Conservation (phyloP, 2,888 invertebrate genomes). For the Drosophila fulvimacula region DNA sequence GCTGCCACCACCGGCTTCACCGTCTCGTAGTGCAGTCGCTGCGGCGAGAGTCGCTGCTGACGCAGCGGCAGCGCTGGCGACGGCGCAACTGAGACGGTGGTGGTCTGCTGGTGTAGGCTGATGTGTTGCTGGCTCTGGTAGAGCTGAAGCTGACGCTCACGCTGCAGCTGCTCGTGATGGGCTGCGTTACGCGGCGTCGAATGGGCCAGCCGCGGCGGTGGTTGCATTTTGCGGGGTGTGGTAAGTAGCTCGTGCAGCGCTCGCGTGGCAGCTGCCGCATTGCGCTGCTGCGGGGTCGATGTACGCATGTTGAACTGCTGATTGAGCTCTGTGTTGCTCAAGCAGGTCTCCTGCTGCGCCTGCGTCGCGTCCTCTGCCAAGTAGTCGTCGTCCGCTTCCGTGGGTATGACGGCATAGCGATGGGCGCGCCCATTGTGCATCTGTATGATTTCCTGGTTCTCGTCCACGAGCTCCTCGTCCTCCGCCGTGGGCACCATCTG, state of each 20-base stretch:
- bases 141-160: constrained; percentile 65
- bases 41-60: constrained; percentile 84
- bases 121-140: constrained; percentile 81
- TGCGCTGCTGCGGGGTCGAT: constrained; percentile 82
- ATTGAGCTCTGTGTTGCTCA: constrained; percentile 84
- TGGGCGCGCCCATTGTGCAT: constrained; percentile 85
- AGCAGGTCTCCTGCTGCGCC: constrained; percentile 84
- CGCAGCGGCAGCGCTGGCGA: constrained; percentile 51
- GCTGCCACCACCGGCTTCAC: constrained; percentile 66
- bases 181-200: constrained; percentile 75
- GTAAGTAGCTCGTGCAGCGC: constrained; percentile 91
- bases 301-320: constrained; percentile 76
- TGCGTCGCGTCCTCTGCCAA: constrained; percentile 69
- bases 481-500: constrained; percentile 89
- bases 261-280: constrained; percentile 88
- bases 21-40: constrained; percentile 86
- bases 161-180: constrained; percentile 68
- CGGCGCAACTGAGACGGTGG: constrained; percentile 36
- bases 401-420: constrained; percentile 87
- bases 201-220: constrained; percentile 83
- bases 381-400: constrained; percentile 84
- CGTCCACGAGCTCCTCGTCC: constrained; percentile 85
- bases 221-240: constrained; percentile 88
- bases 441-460: constrained; percentile 85
- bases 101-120: constrained; percentile 43